Conservation (phyloP, 1,140 invertebrate species). For the Drosophila elegans region DNA sequence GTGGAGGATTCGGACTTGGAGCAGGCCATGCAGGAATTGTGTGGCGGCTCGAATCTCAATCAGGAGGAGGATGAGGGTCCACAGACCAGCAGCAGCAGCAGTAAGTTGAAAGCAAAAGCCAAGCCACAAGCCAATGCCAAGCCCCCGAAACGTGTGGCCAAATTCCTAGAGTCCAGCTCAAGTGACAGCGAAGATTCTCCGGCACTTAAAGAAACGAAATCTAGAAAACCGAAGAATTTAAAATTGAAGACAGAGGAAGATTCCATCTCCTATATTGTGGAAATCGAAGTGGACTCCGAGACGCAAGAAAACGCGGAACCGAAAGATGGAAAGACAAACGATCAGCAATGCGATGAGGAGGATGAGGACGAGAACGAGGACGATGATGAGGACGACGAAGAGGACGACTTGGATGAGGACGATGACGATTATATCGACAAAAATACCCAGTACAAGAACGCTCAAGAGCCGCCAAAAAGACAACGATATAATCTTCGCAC, state of each 20-base stretch:
- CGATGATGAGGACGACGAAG: background rate
- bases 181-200: constrained; percentile 16
- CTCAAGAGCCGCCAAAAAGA: constrained; percentile 10
- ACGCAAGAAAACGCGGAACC: background rate
- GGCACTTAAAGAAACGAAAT: background rate
- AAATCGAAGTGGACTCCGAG: background rate
- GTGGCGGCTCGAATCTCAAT: constrained; percentile 17
- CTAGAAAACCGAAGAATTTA: background rate
- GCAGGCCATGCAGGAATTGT: constrained; percentile 56
- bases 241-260: background rate
- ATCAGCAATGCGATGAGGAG: background rate
- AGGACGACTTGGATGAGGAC: constrained; percentile 13
- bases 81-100: background rate
- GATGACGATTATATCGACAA: constrained; percentile 38
- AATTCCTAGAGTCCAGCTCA: constrained; percentile 5
- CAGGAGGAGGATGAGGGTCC: background rate
- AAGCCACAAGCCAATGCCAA: constrained; percentile 1
- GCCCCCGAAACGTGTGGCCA: background rate
- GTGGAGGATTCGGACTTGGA: constrained; percentile 54
- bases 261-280: background rate
- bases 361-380: background rate
- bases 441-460: constrained; percentile 11
- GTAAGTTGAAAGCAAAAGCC: constrained; percentile 10
- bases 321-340: background rate
- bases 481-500: constrained; percentile 64